These are phyloP conservation scores for Romanomermis culicivorax DNA, from an alignment of 2,888 invertebrate genomes.

Conservation along the genomic window DNA sequence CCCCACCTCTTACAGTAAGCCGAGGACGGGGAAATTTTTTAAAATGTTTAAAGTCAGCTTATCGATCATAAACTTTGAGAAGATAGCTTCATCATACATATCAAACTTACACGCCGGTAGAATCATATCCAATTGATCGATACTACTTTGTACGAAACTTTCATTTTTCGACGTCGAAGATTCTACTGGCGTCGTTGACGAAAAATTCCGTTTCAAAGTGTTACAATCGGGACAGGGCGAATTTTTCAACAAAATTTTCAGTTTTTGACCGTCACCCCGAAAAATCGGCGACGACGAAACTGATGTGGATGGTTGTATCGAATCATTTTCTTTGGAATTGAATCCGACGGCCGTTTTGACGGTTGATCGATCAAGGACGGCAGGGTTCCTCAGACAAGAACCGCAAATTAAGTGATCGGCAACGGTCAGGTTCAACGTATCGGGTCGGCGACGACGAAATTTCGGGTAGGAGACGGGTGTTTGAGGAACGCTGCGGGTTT, in stretches of 20 bases:
- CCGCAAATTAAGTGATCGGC: not conserved
- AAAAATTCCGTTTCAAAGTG: not conserved
- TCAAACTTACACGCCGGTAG: not conserved
- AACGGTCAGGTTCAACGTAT: not conserved
- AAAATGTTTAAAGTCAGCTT: no score
- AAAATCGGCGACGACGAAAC: no score
- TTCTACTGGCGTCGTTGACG: no score
- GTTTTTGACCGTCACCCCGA: no score
- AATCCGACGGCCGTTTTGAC: not conserved
- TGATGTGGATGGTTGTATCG: not conserved
- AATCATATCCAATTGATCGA: not conserved
- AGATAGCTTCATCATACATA: no score
- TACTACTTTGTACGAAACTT: not conserved
- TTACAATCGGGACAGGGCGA: not conserved
- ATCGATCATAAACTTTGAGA: no score
- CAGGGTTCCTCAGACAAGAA: not conserved
- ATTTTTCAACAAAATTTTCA: not conserved
- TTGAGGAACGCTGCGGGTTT: not conserved
- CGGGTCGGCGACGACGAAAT: not conserved
- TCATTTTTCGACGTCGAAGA: not conserved
- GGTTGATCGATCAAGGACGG: not conserved
- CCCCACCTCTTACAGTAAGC: no score
- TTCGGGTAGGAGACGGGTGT: conserved; percentile 38
- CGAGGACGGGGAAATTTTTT: no score
- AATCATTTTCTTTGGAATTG: not conserved